Conservation (phyloP, 2,113 vertebrate genomes). For the Coracopsis vasa region DNA sequence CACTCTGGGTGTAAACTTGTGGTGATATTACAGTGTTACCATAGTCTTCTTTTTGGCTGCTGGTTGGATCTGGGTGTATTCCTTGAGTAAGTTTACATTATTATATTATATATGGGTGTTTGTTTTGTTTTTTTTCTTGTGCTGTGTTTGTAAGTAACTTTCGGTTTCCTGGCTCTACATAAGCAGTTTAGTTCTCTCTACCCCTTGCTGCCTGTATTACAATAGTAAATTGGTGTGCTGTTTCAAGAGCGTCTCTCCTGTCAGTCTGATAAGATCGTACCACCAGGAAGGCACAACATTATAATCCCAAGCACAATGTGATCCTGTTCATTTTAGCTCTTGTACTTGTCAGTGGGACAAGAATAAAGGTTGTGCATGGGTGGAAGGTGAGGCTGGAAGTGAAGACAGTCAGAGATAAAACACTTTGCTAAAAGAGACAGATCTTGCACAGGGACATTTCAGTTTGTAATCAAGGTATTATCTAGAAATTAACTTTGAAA, state of each 20-base stretch:
- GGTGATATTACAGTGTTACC: neutral
- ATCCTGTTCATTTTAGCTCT: conserved; percentile 46
- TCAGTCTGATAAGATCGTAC: conserved; percentile 11
- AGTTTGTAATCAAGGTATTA: conserved; percentile 38
- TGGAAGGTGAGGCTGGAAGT: neutral
- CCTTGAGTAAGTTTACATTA: neutral
- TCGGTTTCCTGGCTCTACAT: neutral
- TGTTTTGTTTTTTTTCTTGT: neutral
- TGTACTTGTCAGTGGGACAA: conserved; percentile 50
- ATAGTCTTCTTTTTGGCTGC: neutral
- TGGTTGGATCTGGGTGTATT: neutral
- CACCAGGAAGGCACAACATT: conserved; percentile 39
- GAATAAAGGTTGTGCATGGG: conserved; percentile 28
- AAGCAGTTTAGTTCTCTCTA: neutral
- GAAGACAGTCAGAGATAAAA: conserved; percentile 9
- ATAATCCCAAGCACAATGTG: conserved; percentile 32
- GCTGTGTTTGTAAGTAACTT: neutral
- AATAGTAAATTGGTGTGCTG: neutral
- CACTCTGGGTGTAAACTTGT: neutral
- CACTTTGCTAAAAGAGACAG: conserved; percentile 9
- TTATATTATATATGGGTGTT: neutral
- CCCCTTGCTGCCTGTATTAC: neutral
- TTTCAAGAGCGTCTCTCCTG: conserved; percentile 19
- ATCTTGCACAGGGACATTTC: neutral
- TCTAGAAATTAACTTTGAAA: conserved; percentile 19